These are phyloP conservation scores for Erebia palarica DNA, from an alignment of 2,888 invertebrate genomes.

Conservation along the genomic window DNA sequence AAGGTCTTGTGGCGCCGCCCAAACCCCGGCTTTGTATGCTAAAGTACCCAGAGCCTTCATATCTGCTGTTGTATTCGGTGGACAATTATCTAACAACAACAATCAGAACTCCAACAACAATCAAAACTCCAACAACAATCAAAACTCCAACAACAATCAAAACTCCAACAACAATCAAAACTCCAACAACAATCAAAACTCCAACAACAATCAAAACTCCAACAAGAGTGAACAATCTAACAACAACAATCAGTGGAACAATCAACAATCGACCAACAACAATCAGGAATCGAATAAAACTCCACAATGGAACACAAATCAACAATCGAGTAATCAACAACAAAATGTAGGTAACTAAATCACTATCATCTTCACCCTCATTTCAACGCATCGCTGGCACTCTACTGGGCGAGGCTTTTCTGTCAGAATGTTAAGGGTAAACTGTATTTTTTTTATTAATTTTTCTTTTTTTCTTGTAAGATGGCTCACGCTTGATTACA, in stretches of 20 bases:
- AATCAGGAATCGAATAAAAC: neutral
- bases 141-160: constrained; percentile 16
- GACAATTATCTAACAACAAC: constrained; percentile 18
- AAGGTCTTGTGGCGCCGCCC: constrained; percentile 64
- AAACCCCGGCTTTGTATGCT: constrained; percentile 71
- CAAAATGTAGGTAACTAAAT: constrained; percentile 3
- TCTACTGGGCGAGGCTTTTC: too few species aligned
- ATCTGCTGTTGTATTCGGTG: constrained; percentile 45
- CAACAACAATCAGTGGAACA: constrained; percentile 9
- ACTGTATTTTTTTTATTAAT: too few species aligned
- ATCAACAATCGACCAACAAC: constrained; percentile 1
- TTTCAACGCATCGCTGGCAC: too few species aligned
- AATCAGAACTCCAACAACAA: constrained; percentile 7
- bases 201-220: constrained; percentile 21
- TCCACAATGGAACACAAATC: neutral
- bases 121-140: constrained; percentile 18
- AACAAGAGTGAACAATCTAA: constrained; percentile 4
- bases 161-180: constrained; percentile 16
- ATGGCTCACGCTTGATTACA: too few species aligned
- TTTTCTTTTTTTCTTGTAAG: too few species aligned
- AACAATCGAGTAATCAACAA: neutral
- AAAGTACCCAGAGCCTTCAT: constrained; percentile 49
- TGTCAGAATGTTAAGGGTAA: too few species aligned
- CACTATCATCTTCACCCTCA: neutral
- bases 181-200: constrained; percentile 20